Evolutionary conservation across 2,888 invertebrate species (phyloP).

Genomic region (Himalopsyche tibetana): DNA sequence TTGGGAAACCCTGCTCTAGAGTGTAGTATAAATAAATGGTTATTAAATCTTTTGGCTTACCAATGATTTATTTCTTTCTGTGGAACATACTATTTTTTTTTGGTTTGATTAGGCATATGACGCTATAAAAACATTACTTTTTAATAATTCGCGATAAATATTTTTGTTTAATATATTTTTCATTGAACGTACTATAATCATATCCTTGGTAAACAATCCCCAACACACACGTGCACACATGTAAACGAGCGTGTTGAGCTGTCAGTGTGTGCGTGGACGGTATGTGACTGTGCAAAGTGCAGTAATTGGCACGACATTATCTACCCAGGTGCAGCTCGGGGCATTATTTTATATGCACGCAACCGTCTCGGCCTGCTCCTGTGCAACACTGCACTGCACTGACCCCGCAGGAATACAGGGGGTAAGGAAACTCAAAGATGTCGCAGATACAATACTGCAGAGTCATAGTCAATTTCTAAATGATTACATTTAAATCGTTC

Average conservation of each 20-base stretch:
- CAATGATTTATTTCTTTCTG: too few species aligned
- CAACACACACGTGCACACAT: not conserved
- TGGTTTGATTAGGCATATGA: too few species aligned
- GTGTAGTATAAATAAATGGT: too few species aligned
- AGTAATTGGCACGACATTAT: constrained; percentile 62
- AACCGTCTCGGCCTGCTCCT: constrained; percentile 45
- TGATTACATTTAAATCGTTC: too few species aligned
- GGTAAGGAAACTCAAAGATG: not conserved
- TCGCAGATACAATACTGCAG: not conserved
- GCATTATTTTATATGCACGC: constrained; percentile 62
- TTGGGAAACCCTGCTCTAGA: too few species aligned
- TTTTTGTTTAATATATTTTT: not conserved
- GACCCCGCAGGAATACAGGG: constrained; percentile 15
- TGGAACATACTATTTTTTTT: too few species aligned
- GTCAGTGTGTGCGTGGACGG: constrained; percentile 19
- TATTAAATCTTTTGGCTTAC: too few species aligned
- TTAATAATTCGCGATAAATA: too few species aligned
- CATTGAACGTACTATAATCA: not conserved
- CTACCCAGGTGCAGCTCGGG: constrained; percentile 51
- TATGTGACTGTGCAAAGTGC: constrained; percentile 56
- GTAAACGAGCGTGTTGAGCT: constrained; percentile 16
- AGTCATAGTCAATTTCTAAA: too few species aligned
- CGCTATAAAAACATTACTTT: too few species aligned
- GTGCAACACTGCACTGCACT: not conserved
- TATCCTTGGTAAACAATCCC: constrained; percentile 11